These are phyloP conservation scores for Acrobasis consociella DNA, from an alignment of 2,888 invertebrate species.

Conservation along the genomic window DNA sequence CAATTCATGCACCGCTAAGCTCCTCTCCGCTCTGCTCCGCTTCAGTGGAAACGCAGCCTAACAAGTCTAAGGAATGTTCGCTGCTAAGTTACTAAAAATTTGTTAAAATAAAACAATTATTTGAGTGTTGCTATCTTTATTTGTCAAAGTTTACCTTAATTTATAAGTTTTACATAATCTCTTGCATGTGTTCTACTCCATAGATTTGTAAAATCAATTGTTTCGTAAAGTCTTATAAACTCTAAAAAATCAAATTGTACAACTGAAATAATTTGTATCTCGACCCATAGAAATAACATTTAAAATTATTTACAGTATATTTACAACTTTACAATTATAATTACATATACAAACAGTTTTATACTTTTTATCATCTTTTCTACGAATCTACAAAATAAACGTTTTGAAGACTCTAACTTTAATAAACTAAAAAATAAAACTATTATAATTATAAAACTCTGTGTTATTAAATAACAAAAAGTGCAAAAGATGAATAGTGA, in stretches of 20 bases:
- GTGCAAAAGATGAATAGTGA: not conserved
- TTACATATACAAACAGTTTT: slow-evolving; percentile 13
- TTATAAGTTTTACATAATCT: slow-evolving; percentile 42
- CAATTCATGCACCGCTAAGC: too few relatives aligned
- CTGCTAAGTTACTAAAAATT: not conserved
- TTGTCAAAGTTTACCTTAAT: slow-evolving; percentile 76
- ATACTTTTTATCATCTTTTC: slow-evolving; percentile 9
- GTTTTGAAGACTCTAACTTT: slow-evolving; percentile 6
- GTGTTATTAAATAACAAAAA: not conserved
- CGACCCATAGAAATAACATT: slow-evolving; percentile 35
- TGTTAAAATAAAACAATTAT: slow-evolving; percentile 40
- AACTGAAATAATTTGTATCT: slow-evolving; percentile 30
- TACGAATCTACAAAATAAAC: slow-evolving; percentile 18
- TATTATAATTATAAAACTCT: not conserved
- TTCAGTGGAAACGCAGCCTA: too few relatives aligned
- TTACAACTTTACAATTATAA: slow-evolving; percentile 33
- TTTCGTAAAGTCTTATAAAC: slow-evolving; percentile 34
- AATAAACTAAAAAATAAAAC: not conserved
- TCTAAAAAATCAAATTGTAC: slow-evolving; percentile 30
- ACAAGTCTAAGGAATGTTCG: too few relatives aligned
- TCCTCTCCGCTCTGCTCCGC: too few relatives aligned
- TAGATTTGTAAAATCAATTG: slow-evolving; percentile 37
- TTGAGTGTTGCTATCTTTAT: slow-evolving; percentile 72
- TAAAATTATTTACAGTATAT: slow-evolving; percentile 40
- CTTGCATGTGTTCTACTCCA: slow-evolving; percentile 43